A percentile compares a stretch with the other conserved stretches of the same genome.
Evolutionary conservation across 92 coral and sea anemone species (phyloP).

Genomic region (Porites rus): DNA sequence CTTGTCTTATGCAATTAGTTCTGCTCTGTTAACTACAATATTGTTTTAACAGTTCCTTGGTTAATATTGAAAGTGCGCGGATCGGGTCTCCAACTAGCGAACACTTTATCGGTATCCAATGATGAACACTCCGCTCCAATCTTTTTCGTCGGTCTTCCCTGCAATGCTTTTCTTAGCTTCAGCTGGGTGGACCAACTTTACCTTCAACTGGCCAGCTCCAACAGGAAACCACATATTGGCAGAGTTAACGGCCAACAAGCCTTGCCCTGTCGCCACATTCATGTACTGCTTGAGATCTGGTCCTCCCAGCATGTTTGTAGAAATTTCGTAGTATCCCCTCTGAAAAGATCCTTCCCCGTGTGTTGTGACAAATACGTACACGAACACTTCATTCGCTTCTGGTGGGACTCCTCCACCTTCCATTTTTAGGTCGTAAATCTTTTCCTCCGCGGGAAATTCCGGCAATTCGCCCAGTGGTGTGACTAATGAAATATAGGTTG

Average conservation of each 20-base stretch:
- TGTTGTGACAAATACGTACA: conserved; percentile 63
- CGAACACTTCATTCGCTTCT: conserved; percentile 46
- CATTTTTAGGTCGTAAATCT: background rate
- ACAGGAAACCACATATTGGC: conserved; percentile 67
- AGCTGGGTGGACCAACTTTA: conserved; percentile 31
- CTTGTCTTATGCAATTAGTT: background rate
- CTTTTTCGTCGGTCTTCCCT: background rate
- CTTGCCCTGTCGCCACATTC: conserved; percentile 57
- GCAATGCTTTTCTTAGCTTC: conserved; percentile 33
- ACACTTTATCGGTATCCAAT: conserved; percentile 21
- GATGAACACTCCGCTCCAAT: conserved; percentile 53
- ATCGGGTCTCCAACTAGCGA: background rate
- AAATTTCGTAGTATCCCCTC: background rate
- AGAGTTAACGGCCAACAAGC: conserved; percentile 48
- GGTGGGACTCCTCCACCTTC: conserved; percentile 19
- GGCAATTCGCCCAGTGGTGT: conserved; percentile 41
- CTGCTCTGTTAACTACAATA: background rate
- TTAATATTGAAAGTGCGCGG: background rate
- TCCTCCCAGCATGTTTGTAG: conserved; percentile 51
- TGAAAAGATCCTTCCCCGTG: conserved; percentile 51
- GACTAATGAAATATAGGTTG: conserved; percentile 24
- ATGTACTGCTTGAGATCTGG: conserved; percentile 47
- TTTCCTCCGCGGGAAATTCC: conserved; percentile 24
- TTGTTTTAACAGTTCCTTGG: background rate
- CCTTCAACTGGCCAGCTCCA: conserved; percentile 34